phyloP scores from a whole-genome alignment of 2,888 invertebrate species.

The Melinaea marsaeus region DNA sequence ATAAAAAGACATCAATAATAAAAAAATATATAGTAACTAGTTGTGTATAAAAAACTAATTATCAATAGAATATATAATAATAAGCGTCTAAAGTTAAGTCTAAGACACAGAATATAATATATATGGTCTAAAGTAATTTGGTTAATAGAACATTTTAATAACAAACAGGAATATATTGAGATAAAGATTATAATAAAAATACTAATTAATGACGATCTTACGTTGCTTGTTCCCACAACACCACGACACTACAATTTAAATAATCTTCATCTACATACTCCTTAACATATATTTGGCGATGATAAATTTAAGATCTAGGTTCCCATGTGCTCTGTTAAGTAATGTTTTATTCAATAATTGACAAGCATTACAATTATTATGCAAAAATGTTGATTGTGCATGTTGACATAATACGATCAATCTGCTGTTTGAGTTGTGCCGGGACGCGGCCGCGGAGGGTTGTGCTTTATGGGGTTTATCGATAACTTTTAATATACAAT shows the following conservation, averaged over 20 bases:
- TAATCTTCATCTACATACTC: slow-evolving; percentile 9
- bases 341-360: slow-evolving; percentile 71
- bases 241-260: slow-evolving; percentile 29
- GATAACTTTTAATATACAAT: slow-evolving; percentile 8
- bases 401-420: slow-evolving; percentile 78
- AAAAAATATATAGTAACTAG: too few relatives aligned
- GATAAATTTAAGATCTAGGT: slow-evolving; percentile 55
- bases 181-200: background rate
- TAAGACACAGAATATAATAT: too few relatives aligned
- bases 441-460: slow-evolving; percentile 34
- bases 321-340: slow-evolving; percentile 14
- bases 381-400: slow-evolving; percentile 66
- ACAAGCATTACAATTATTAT: slow-evolving; percentile 67
- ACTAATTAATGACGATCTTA: background rate
- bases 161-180: too few relatives aligned
- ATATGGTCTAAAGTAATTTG: too few relatives aligned
- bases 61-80: too few relatives aligned
- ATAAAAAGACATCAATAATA: too few relatives aligned
- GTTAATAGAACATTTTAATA: too few relatives aligned
- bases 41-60: too few relatives aligned
- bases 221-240: slow-evolving; percentile 34
- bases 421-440: slow-evolving; percentile 66
- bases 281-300: slow-evolving; percentile 56
- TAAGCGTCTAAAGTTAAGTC: too few relatives aligned
- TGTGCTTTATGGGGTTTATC: slow-evolving; percentile 18